Evolutionary conservation across 2,797 vertebrate species (phyloP).

Genomic region (Hippoglossus hippoglossus): DNA sequence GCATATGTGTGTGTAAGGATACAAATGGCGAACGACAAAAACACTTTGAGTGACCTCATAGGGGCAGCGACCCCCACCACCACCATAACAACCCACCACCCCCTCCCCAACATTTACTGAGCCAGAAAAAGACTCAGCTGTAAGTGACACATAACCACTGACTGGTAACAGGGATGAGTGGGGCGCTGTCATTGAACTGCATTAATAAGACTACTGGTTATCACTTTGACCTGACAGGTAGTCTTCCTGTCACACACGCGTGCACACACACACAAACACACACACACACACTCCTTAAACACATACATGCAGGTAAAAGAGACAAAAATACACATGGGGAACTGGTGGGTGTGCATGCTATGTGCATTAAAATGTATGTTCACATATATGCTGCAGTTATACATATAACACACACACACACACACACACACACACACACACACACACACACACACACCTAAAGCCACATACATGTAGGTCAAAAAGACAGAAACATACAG

Average conservation of each 20-base stretch:
- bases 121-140: slow-evolving; percentile 50
- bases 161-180: slow-evolving; percentile 17
- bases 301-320: too few species aligned
- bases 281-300: too few species aligned
- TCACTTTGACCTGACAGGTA: slow-evolving; percentile 36
- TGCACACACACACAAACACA: background rate
- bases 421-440: too few species aligned
- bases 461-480: too few species aligned
- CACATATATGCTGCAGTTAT: too few species aligned
- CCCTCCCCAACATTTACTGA: slow-evolving; percentile 10
- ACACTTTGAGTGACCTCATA: slow-evolving; percentile 51
- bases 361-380: too few species aligned
- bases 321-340: background rate
- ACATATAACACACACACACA: background rate
- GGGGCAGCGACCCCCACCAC: background rate
- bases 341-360: too few species aligned
- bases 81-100: background rate
- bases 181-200: slow-evolving; percentile 25
- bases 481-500: too few species aligned
- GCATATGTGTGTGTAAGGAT: slow-evolving; percentile 13
- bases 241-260: slow-evolving; percentile 16
- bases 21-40: slow-evolving; percentile 38
- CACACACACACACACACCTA: too few species aligned
- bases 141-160: slow-evolving; percentile 56
- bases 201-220: slow-evolving; percentile 26